Base-by-base conservation (phyloP, 2,797 vertebrate species). In the Leptodactylus fallax region DNA sequence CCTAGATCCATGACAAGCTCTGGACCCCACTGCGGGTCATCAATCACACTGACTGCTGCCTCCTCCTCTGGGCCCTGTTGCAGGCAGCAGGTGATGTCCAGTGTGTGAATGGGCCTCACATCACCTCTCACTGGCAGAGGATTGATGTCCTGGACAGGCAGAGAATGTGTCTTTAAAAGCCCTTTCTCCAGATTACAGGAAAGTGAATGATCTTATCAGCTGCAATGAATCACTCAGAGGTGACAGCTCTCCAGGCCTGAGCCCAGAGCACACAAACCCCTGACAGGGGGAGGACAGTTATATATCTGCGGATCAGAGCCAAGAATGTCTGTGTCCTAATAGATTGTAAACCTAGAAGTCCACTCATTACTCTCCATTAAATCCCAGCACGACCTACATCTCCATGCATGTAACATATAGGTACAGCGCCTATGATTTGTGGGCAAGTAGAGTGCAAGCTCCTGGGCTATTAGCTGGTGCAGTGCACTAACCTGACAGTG, bases 191-290 rank as follows among this genome's bases (percentile, higher is more conserved):
- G 80, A 83, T 77, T 87, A 55, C 86, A 83, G 80, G 21, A 78
- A 74, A 81, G 60, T 81, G 67, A 87, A 63, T 74, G 85, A 87
- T 87, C 36, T 72, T 79, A 87, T 87, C 85, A 13, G 65, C 47
- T 51, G 36, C 45, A 61, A 87, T 87, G 85, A 51, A 81, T 81
- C 85, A 87, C 67, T 87, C 79, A 51, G 65, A 55, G 67, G 55
- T 87, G 79, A 81, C 85, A 87, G 58, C 63, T 69, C 63, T 49
- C 45, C 82, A 72, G 61, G 81, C 45, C 81, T 13, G 19, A 84
- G 65, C 8, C 23, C 67, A 55, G 23, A 36, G 49, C 25, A 69
- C 63, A 83, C 81, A 83, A 36, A 19, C 51, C 81, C 17, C 45
- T 71, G 67, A 83, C 82, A 71, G 82, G 55, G 67, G 71, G 82